A percentile compares a stretch with the other conserved stretches of the same genome.
Conservation (phyloP, 2,888 invertebrate genomes). For the Heliconius charithonia region DNA sequence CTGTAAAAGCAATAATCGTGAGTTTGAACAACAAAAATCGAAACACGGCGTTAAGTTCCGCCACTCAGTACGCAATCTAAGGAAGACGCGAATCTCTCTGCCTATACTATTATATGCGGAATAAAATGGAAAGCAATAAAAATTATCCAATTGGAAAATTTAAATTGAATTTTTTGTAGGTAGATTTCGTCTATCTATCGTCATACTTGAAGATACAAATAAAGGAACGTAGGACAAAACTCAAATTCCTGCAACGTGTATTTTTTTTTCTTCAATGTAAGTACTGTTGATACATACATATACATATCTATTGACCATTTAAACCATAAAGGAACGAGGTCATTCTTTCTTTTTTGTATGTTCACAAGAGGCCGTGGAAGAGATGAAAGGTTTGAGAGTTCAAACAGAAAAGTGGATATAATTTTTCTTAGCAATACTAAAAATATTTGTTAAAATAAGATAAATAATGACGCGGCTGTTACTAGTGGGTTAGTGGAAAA, state of each 20-base stretch:
- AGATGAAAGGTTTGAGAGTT: constrained; percentile 23
- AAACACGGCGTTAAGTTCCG: background rate
- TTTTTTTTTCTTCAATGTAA: background rate
- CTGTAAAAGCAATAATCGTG: no score
- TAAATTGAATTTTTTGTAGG: no score
- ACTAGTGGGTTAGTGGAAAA: background rate
- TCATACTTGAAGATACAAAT: no score
- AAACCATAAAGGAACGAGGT: constrained; percentile 12
- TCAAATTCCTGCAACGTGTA: background rate
- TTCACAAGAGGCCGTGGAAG: constrained; percentile 13
- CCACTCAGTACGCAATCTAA: background rate
- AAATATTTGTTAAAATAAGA: constrained; percentile 8
- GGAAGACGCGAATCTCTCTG: no score
- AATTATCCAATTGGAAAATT: no score
- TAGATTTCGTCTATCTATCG: no score
- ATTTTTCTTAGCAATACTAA: constrained; percentile 12
- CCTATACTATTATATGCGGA: no score
- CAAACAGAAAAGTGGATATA: constrained; percentile 12
- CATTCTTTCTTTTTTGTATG: constrained; percentile 11
- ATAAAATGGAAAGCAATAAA: no score
- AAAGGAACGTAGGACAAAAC: background rate
- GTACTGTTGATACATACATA: background rate
- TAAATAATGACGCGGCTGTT: background rate
- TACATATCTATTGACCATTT: background rate
- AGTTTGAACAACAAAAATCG: no score